Base-by-base conservation (phyloP, 2,888 invertebrate genomes). In the Shargacucullia verbasci region DNA sequence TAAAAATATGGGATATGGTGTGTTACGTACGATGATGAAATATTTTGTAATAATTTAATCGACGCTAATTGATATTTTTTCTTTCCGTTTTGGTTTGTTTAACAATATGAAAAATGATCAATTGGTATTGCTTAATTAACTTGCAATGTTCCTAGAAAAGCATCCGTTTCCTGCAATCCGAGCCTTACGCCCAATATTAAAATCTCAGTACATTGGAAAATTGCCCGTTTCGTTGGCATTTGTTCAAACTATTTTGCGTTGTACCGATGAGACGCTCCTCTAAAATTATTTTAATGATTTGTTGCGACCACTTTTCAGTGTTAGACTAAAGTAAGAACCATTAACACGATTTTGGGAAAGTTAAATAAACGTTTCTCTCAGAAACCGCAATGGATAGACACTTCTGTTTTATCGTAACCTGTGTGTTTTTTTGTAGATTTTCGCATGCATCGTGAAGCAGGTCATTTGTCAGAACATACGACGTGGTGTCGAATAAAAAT, bases 221-320 rank as follows among this genome's bases (percentile, higher is more conserved):
- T 73, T 84, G 85, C 83, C 83, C 80, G 80, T 82, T 81, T 80
- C 75, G 80, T 90, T 90, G 90, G 90, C 90, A 87, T 76, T 73
- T 49, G 82, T 86, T 88, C 90, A 90, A 90, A 82, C 66, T 81
- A 83, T 87, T 89, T 82, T 89, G 87, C 89, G 89, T 82, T 84
- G 83, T 84, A 84, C 73, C 77, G 78, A 77, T 79, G 78, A 82
- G 79, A 80, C 79, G 79, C 73, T 83, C 74, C 79, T 81, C 85
- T 85, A 82, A 86, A 88, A 84, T 84, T 80, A 83, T 85, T 82
- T 82, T 78, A 76, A 80, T 79, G 79, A 79, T 83, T 81, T 81
- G 81, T 83, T 79, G 80, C 74, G 67, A 73, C 59, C 66, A 65
- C 61, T 66, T 64, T 57, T 55, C 27, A 57, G 49, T 64, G 40